Conservation (phyloP, 2,888 invertebrate species). For the Conistra vaccinii region DNA sequence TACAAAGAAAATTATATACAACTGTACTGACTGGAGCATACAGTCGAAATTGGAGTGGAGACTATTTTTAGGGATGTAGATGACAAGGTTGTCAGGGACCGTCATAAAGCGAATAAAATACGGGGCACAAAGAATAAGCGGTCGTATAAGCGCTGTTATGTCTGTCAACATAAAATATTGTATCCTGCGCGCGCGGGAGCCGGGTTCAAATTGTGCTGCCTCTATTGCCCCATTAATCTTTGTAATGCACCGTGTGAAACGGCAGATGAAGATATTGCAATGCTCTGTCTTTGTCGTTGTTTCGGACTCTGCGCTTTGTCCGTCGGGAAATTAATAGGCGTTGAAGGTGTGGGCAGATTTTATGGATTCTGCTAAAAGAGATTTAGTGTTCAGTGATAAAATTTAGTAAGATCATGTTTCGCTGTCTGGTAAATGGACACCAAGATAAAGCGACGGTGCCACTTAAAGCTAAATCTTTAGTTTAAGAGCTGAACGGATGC, state of each 20-base stretch:
- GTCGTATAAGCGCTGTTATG: constrained; percentile 90
- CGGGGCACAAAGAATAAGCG: constrained; percentile 91
- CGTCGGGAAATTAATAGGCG: constrained; percentile 68
- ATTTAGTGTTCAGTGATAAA: constrained; percentile 68
- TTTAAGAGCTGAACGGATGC: constrained; percentile 36
- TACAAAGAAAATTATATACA: constrained; percentile 33
- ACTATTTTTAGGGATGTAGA: constrained; percentile 52
- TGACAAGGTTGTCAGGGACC: constrained; percentile 77
- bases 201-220: constrained; percentile 87
- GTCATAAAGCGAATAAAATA: constrained; percentile 91
- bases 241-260: constrained; percentile 86
- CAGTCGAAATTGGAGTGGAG: constrained; percentile 67
- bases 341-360: constrained; percentile 69
- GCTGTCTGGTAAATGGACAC: constrained; percentile 58
- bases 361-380: constrained; percentile 69
- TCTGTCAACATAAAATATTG: constrained; percentile 91
- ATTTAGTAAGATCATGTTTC: constrained; percentile 69
- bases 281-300: constrained; percentile 75
- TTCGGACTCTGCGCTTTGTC: constrained; percentile 69
- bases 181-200: constrained; percentile 87
- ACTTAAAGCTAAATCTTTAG: constrained; percentile 43
- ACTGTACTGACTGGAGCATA: constrained; percentile 64
- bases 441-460: constrained; percentile 45
- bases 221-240: constrained; percentile 88
- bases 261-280: constrained; percentile 84